Evolutionary conservation across 2,797 vertebrate species (phyloP).

Genomic region (Neomorphus geoffroyi): DNA sequence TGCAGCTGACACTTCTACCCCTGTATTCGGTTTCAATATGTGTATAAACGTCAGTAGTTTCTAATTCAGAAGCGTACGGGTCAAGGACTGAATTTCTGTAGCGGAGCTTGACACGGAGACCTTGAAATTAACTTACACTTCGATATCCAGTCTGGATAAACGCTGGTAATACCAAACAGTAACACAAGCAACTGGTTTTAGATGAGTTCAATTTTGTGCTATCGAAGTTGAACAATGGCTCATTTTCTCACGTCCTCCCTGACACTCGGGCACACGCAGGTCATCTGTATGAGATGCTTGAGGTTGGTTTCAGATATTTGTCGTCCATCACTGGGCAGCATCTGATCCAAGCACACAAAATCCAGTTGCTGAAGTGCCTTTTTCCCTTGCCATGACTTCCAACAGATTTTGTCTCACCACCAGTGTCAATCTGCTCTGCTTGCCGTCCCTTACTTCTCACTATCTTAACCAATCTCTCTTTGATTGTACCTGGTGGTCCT

Average conservation of each 20-base stretch:
- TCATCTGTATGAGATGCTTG: not conserved
- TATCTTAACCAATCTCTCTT: not conserved
- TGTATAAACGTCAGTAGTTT: not conserved
- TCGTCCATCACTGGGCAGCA: not conserved
- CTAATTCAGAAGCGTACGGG: not conserved
- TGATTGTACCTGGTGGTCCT: not conserved
- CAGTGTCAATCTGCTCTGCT: not conserved
- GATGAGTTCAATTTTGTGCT: not conserved
- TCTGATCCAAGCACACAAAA: not conserved
- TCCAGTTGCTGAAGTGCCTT: not conserved
- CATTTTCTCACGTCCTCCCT: not conserved
- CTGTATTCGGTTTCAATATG: not conserved
- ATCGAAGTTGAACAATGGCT: not conserved
- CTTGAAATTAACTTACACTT: not conserved
- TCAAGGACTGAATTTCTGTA: not conserved
- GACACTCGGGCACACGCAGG: not conserved
- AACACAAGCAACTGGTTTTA: not conserved
- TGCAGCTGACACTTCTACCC: not conserved
- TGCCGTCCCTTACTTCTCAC: not conserved
- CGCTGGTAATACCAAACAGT: not conserved
- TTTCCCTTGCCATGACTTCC: conserved; percentile 14
- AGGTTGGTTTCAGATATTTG: conserved; percentile 8
- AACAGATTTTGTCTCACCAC: not conserved
- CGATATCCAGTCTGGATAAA: not conserved
- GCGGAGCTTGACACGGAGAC: not conserved